Conservation (phyloP, 2,797 vertebrate species). For the Novumbra hubbsi region DNA sequence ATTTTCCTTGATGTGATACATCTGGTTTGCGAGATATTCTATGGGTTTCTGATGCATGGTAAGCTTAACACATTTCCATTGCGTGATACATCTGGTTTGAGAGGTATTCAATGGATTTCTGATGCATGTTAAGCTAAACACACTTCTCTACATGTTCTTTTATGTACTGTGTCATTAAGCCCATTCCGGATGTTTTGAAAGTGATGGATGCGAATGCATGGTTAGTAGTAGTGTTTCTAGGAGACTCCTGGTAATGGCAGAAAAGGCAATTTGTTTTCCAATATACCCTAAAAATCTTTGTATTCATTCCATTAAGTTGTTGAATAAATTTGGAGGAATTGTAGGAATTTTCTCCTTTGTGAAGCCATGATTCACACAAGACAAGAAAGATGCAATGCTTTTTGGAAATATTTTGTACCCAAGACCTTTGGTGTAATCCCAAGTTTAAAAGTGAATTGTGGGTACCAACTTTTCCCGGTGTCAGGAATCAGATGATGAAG, state of each 20-base stretch:
- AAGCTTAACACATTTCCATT: background rate
- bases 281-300: too few species aligned
- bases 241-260: too few species aligned
- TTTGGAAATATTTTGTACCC: too few species aligned
- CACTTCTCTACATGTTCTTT: background rate
- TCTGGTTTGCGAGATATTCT: background rate
- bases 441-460: background rate
- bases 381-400: too few species aligned
- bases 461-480: slow-evolving; percentile 6
- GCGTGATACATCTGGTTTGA: background rate
- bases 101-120: background rate
- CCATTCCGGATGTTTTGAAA: background rate
- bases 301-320: too few species aligned
- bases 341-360: too few species aligned
- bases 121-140: background rate
- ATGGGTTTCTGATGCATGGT: background rate
- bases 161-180: background rate
- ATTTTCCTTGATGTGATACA: background rate
- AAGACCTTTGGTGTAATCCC: too few species aligned
- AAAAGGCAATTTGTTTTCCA: too few species aligned
- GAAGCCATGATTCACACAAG: too few species aligned
- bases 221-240: too few species aligned
- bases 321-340: too few species aligned
- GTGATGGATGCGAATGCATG: background rate
- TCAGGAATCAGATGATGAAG: slow-evolving; percentile 87